Base-by-base conservation (phyloP, 2,113 vertebrate genomes). In the Stictonetta naevosa region DNA sequence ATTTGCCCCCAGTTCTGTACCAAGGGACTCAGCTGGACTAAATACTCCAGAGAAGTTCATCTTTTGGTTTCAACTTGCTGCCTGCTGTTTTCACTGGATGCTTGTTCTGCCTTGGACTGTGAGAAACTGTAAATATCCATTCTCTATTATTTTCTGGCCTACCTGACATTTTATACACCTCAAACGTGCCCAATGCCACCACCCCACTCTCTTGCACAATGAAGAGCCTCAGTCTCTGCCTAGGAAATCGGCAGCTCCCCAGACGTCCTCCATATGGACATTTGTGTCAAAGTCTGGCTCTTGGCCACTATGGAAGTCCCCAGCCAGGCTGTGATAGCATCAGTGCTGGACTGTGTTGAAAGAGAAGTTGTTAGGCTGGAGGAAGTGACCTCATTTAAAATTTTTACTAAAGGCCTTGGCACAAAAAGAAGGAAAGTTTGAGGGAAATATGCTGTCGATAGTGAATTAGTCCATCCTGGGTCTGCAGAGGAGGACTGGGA, bases 361-460 rank as follows among this genome's bases (percentile, higher is more conserved):
- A 96, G 76, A 29, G 91, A 86, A 92, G 68, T 36, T 15, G 8
- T 68, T n/a, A 72, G 60, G 76, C 52, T 67, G 56, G 73, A 81
- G 64, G 67, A 90, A 94, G 40, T 86, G 83, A 90, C 46, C 36
- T 89, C 90, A 84, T 40, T 46, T 25, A 46, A 56, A 55, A 58
- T 22, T 71, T 95, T 89, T 46, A 72, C 52, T 86, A 68, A 74
- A 63, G 25, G 46, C 20, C 86, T 75, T 97, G 88, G 91, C 69
- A 86, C 50, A 74, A 91, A 73, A 67, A 46, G 26, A 67, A 67
- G 73, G 52, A 67, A 92, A 83, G 20, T 72, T 67, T 92, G 86
- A 93, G 42, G n/a, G 46, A 72, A 88, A 86, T 48, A 42, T 46
- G 56, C 36, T 90, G 50, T 38, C 88, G 52, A 83, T 64, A 75